Conservation (phyloP, 2,113 vertebrate genomes). For the Limnothrissa miodon region DNA sequence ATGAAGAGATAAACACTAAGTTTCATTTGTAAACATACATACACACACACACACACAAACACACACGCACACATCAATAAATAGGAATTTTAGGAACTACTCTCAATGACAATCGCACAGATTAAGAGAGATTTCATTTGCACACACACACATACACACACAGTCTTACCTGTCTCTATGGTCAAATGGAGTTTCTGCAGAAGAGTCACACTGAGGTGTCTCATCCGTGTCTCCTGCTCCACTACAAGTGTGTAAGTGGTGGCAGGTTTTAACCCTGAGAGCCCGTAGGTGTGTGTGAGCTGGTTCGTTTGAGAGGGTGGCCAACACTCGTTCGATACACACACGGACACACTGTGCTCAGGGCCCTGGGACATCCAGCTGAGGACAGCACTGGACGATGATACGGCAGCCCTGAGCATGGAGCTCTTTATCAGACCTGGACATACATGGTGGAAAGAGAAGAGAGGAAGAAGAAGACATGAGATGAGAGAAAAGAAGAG, state of each 20-base stretch:
- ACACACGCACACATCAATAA: background rate
- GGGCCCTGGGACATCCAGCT: constrained; percentile 62
- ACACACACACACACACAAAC: constrained; percentile 11
- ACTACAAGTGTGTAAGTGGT: constrained; percentile 68
- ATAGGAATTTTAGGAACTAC: too few species aligned
- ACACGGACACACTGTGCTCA: constrained; percentile 62
- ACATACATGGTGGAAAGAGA: background rate
- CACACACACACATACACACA: background rate
- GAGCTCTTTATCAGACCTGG: constrained; percentile 58
- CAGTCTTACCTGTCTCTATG: constrained; percentile 77
- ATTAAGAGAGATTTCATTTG: too few species aligned
- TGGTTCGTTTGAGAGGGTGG: constrained; percentile 42
- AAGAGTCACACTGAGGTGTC: constrained; percentile 64
- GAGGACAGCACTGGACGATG: constrained; percentile 74
- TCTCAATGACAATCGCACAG: too few species aligned
- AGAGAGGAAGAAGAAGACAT: background rate
- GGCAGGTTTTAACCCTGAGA: constrained; percentile 72
- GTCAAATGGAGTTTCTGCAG: constrained; percentile 71
- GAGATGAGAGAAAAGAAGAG: background rate
- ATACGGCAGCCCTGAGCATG: constrained; percentile 57
- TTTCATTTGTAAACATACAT: too few species aligned
- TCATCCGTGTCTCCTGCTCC: constrained; percentile 65
- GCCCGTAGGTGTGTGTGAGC: constrained; percentile 40
- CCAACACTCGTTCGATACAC: constrained; percentile 56
- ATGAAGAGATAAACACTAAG: too few species aligned